phyloP scores from a whole-genome alignment of 2,888 invertebrate species.

The Ecdyonurus torrentis region DNA sequence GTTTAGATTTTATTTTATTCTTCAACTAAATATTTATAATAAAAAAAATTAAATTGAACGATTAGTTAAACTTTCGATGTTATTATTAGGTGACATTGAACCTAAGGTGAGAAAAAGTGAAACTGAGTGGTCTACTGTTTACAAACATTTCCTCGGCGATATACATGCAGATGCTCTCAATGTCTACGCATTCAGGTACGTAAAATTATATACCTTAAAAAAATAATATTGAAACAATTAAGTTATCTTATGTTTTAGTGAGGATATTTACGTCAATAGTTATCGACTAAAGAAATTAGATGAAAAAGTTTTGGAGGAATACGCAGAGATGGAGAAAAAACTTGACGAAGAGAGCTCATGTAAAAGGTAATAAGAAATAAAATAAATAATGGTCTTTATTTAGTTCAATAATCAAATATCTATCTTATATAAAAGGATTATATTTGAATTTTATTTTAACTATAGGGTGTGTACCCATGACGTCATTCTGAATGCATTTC shows the following conservation, averaged over 20 bases:
- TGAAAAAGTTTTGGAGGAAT: background rate
- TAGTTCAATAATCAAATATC: no score
- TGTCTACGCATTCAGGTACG: background rate
- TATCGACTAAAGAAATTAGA: background rate
- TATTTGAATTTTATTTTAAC: no score
- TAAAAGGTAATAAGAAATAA: no score
- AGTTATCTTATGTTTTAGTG: background rate
- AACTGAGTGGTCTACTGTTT: background rate
- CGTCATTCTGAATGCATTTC: no score
- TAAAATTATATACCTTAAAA: background rate
- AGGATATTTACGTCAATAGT: background rate
- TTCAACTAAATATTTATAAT: no score
- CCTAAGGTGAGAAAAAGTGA: background rate
- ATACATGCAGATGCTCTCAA: background rate
- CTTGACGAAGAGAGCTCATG: background rate
- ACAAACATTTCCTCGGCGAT: background rate
- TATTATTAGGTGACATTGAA: background rate
- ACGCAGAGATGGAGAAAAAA: background rate
- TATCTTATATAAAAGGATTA: no score
- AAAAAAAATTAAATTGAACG: no score
- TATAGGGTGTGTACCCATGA: no score
- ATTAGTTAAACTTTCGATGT: no score
- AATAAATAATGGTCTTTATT: no score
- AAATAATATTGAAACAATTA: background rate
- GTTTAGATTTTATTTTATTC: no score